These are phyloP conservation scores for Oryzias curvinotus DNA, from an alignment of 2,113 vertebrate genomes.

Conservation along the genomic window DNA sequence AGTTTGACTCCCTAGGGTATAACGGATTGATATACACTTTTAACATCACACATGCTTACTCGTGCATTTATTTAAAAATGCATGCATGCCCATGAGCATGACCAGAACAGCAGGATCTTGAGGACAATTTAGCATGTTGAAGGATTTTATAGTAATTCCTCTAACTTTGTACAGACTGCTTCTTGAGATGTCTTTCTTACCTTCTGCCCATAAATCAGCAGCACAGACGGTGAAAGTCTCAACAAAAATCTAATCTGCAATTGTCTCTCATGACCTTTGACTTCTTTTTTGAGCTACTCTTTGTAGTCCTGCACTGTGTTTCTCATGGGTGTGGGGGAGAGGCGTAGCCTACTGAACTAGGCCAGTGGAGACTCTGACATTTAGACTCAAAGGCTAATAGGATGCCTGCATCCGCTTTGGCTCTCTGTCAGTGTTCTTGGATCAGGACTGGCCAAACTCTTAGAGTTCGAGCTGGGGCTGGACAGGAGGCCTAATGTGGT, in stretches of 20 bases:
- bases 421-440: constrained; percentile 60
- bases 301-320: constrained; percentile 41
- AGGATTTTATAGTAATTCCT: not conserved
- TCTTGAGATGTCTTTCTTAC: not conserved
- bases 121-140: not conserved
- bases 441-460: constrained; percentile 42
- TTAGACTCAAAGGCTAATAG: constrained; percentile 81
- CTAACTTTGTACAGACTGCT: not conserved
- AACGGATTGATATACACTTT: not conserved
- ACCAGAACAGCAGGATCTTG: not conserved
- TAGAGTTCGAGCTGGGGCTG: constrained; percentile 31
- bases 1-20: not conserved
- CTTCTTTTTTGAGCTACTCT: constrained; percentile 55
- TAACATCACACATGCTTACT: not conserved
- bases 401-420: constrained; percentile 65
- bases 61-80: not conserved
- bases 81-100: not conserved
- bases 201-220: constrained; percentile 9
- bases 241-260: constrained; percentile 24
- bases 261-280: constrained; percentile 56
- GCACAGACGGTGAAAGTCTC: constrained; percentile 6
- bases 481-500: constrained; percentile 37
- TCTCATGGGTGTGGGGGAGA: constrained; percentile 34
- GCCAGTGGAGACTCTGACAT: constrained; percentile 74
- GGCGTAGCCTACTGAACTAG: constrained; percentile 66